A percentile compares a stretch with the other conserved stretches of the same genome.
phyloP scores from a whole-genome alignment of 2,113 vertebrate genomes.

The Seriola rivoliana region DNA sequence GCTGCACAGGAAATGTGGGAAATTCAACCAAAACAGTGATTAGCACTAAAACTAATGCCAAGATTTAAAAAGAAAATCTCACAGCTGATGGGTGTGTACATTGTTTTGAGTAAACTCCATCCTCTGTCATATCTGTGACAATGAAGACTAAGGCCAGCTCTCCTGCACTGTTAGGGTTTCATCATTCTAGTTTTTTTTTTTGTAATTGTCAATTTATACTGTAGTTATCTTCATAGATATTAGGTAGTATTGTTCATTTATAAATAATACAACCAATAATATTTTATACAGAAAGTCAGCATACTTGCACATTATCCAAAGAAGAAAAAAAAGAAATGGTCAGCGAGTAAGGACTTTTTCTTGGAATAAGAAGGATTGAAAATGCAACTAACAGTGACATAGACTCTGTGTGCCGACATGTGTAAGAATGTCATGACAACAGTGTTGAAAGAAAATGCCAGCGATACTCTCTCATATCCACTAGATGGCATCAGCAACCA shows the following conservation, averaged over 20 bases:
- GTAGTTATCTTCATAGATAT: too few relatives aligned
- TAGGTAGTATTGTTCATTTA: too few relatives aligned
- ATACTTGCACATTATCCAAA: too few relatives aligned
- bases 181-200: too few relatives aligned
- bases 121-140: neutral
- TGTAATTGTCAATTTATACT: too few relatives aligned
- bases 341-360: neutral
- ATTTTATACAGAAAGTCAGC: too few relatives aligned
- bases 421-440: neutral
- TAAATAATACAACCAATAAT: too few relatives aligned
- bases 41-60: neutral
- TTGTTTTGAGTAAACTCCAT: neutral
- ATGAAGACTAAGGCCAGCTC: too few relatives aligned
- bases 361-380: neutral
- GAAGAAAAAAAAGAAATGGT: too few relatives aligned
- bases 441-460: neutral
- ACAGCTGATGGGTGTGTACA: neutral
- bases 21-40: neutral
- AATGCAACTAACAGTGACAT: neutral
- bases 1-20: neutral
- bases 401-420: neutral
- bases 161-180: too few relatives aligned
- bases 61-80: neutral
- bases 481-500: conserved; percentile 57
- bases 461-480: conserved; percentile 14